phyloP scores from a whole-genome alignment of 2,888 invertebrate genomes.

The Pherbina coryleti region DNA sequence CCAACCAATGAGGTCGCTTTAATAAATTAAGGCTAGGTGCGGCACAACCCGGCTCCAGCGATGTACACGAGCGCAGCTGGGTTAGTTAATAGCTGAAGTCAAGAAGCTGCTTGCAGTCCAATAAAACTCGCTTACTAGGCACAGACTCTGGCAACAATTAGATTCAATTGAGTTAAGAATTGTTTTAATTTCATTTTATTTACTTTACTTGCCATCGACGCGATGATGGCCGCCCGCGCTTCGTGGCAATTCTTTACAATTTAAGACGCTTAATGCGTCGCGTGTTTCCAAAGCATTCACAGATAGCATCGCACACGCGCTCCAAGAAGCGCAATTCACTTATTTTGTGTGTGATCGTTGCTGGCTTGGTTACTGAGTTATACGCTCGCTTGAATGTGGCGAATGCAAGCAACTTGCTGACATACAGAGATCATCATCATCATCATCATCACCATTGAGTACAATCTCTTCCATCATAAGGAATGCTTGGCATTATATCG shows the following conservation, averaged over 20 bases:
- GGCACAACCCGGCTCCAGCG: background rate
- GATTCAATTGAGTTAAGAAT: conserved; percentile 31
- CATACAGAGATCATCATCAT: conserved; percentile 25
- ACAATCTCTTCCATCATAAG: background rate
- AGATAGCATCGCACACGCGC: conserved; percentile 18
- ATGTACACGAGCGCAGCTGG: conserved; percentile 20
- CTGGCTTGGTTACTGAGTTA: conserved; percentile 7
- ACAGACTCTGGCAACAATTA: conserved; percentile 18
- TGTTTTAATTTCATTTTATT: conserved; percentile 23
- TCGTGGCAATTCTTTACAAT: background rate
- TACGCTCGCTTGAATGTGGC: background rate
- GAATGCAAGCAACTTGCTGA: conserved; percentile 17
- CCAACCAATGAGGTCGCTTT: background rate
- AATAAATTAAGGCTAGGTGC: background rate
- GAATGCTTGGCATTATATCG: background rate
- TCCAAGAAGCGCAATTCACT: conserved; percentile 9
- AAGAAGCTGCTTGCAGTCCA: background rate
- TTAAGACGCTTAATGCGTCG: conserved; percentile 4
- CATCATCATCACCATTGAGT: background rate
- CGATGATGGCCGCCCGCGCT: conserved; percentile 4
- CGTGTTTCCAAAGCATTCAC: conserved; percentile 5
- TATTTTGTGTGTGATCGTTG: background rate
- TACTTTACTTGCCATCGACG: background rate
- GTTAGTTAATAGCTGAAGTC: background rate
- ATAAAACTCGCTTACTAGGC: too few relatives aligned